These are phyloP conservation scores for Euwallacea fornicatus DNA, from an alignment of 1,140 invertebrate species.

Conservation along the genomic window DNA sequence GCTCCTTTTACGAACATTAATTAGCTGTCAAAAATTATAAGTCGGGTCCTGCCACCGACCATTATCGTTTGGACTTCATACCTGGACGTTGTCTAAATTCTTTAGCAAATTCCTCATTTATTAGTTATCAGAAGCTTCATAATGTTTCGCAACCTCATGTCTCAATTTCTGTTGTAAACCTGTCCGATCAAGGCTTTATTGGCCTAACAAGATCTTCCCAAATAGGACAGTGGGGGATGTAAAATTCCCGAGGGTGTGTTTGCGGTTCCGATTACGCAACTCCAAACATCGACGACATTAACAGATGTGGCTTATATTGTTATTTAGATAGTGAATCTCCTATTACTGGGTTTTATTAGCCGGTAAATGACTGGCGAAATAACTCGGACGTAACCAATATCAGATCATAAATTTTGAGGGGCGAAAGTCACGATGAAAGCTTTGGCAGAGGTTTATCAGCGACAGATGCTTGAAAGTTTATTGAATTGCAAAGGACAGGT, in stretches of 20 bases:
- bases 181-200: too few relatives aligned
- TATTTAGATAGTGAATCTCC: slow-evolving; percentile 32
- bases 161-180: too few relatives aligned
- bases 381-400: slow-evolving; percentile 8
- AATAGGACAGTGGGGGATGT: too few relatives aligned
- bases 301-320: slow-evolving; percentile 37
- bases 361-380: slow-evolving; percentile 29
- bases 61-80: slow-evolving; percentile 16
- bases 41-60: slow-evolving; percentile 20
- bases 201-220: too few relatives aligned
- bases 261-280: slow-evolving; percentile 34
- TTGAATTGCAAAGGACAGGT: not conserved
- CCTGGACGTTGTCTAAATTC: not conserved
- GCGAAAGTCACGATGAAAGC: slow-evolving; percentile 13
- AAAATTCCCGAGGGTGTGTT: slow-evolving; percentile 27
- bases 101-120: not conserved
- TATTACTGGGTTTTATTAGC: slow-evolving; percentile 36
- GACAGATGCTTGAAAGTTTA: slow-evolving; percentile 9
- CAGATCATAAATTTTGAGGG: slow-evolving; percentile 22
- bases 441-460: not conserved
- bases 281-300: slow-evolving; percentile 17
- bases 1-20: slow-evolving; percentile 40
- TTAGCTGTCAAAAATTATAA: slow-evolving; percentile 40
- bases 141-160: too few relatives aligned
- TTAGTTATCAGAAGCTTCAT: not conserved